Base-by-base conservation (phyloP, 2,113 vertebrate genomes). In the Prunella himalayana region DNA sequence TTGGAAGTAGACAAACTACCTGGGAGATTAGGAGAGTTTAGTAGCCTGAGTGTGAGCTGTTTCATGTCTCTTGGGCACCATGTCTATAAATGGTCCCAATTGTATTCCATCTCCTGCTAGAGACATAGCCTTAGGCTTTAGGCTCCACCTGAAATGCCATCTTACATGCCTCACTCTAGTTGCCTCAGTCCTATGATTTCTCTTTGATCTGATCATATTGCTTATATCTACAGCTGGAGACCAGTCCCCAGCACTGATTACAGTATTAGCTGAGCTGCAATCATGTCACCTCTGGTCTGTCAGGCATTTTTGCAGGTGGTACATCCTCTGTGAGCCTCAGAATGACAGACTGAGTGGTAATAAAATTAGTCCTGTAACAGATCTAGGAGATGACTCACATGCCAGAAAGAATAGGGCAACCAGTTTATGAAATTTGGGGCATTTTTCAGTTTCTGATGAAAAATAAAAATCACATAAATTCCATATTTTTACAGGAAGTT, bases 371-470 rank as follows among this genome's bases (percentile, higher is more conserved):
- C 41, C 35, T 69, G 39, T 17, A 31, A 51, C 31, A 49, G 10
- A 57, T 71, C 25, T 71, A 65, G 65, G 53, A 75, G 33, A 35
- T 90, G 59, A 95, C 2, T 95, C 87, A 82, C 11, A 37, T 8
- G 8, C 59, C 70, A 73, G 54, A 91, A 42, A 77, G 49, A 56
- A 72, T 50, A 87, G 61, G 16, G 35, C 30, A 94, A 77, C 7
- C 3, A 33, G 11, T 92, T 96, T 73, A 77, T 92, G 95, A 94
- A 95, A 95, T 95, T 59, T 77, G 63, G 70, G 89, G 19, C 24
- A 47, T 73, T 91, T 92, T 85, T 87, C 33, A 77, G 15, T 88
- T 76, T 24, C 54, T 42, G 22, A 42, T 84, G 33, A 78, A 80
- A 92, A 94, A 63, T n/a, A 5, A 72, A 94, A 94, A 49, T 54